Evolutionary conservation across 2,113 vertebrate genomes (phyloP).

Genomic region (Neodon shergylaensis): DNA sequence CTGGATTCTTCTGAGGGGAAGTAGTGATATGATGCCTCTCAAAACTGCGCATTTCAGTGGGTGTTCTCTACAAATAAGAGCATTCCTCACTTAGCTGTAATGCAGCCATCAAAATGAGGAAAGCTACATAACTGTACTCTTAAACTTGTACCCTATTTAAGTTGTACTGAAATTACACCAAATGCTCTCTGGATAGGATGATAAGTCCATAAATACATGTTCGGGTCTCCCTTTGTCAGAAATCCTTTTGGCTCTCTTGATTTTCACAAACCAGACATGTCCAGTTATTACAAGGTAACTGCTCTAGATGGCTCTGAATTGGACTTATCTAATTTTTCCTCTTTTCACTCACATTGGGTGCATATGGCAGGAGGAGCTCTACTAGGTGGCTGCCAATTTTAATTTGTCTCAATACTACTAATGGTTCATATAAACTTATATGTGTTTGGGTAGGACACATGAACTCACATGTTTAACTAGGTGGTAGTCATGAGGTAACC

Average conservation of each 20-base stretch:
- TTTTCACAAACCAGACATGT: not conserved
- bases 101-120: not conserved
- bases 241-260: not conserved
- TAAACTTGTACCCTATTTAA: not conserved
- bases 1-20: not conserved
- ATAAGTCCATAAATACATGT: not conserved
- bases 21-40: not conserved
- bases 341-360: not conserved
- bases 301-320: not conserved
- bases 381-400: not conserved
- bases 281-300: not conserved
- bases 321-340: not conserved
- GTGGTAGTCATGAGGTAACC: not conserved
- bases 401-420: not conserved
- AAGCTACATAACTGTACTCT: not conserved
- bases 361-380: not conserved
- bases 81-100: not conserved
- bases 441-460: not conserved
- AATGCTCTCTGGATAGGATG: not conserved
- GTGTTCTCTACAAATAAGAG: not conserved
- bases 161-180: not conserved
- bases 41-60: not conserved
- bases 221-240: not conserved
- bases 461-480: not conserved
- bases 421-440: not conserved